Conservation (phyloP, 2,797 vertebrate species). For the Parotocinclus haroldoi region DNA sequence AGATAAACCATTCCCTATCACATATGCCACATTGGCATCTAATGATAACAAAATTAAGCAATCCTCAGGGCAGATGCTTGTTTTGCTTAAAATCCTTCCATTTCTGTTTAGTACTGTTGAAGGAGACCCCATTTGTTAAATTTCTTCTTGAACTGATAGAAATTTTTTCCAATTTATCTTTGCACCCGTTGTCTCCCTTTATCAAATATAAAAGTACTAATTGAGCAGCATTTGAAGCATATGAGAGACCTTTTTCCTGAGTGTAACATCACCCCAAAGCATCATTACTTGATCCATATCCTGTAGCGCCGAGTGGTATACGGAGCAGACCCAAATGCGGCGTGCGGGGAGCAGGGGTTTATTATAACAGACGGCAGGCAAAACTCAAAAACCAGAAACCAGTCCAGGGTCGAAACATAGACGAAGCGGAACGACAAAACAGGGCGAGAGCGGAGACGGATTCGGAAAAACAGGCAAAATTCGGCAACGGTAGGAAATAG, state of each 20-base stretch:
- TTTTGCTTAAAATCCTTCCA: conserved; percentile 16
- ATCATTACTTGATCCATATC: conserved; percentile 9
- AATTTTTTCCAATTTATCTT: conserved; percentile 4
- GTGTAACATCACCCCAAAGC: conserved; percentile 4
- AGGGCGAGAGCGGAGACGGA: too few relatives aligned
- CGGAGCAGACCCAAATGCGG: too few relatives aligned
- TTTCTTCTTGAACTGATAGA: conserved; percentile 12
- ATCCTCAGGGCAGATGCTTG: conserved; percentile 19
- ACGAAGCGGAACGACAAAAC: too few relatives aligned
- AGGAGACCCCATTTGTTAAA: conserved; percentile 2
- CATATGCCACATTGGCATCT: conserved; percentile 4
- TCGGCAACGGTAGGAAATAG: too few relatives aligned
- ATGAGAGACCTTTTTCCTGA: conserved; percentile 7
- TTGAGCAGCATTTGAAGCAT: conserved; percentile 2
- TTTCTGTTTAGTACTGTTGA: conserved; percentile 5
- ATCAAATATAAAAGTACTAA: conserved; percentile 3
- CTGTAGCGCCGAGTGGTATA: too few relatives aligned
- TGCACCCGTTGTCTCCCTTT: conserved; percentile 13
- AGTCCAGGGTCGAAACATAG: too few relatives aligned
- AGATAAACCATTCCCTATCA: conserved; percentile 8
- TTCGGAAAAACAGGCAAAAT: too few relatives aligned
- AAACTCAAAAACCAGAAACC: too few relatives aligned
- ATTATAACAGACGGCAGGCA: too few relatives aligned
- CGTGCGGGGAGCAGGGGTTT: too few relatives aligned
- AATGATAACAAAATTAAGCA: conserved; percentile 30